Evolutionary conservation across 2,888 invertebrate genomes (phyloP).

Genomic region (Blomia tropicalis): DNA sequence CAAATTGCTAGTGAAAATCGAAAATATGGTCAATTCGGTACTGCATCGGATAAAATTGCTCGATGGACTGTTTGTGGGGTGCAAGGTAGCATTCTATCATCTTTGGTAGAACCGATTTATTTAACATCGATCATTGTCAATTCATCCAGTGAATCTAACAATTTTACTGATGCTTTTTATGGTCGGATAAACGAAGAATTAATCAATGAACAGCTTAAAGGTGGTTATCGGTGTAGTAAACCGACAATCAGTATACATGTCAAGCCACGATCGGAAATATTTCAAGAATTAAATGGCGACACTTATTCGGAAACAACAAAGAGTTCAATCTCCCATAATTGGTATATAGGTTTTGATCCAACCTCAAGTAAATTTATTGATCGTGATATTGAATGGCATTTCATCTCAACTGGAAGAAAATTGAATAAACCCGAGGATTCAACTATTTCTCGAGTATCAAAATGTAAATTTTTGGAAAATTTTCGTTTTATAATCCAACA

Average conservation of each 20-base stretch:
- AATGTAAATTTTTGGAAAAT: background rate
- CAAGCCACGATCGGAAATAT: background rate
- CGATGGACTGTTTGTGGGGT: conserved; percentile 87
- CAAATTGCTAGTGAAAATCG: conserved; percentile 69
- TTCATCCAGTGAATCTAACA: background rate
- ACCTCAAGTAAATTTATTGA: too few relatives aligned
- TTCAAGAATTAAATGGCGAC: background rate
- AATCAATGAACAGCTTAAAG: background rate
- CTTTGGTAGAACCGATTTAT: conserved; percentile 64
- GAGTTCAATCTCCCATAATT: background rate
- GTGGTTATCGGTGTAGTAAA: background rate
- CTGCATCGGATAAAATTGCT: conserved; percentile 90
- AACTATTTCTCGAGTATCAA: background rate
- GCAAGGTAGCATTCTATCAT: conserved; percentile 74
- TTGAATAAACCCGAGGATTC: too few relatives aligned
- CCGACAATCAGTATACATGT: background rate
- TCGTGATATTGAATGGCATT: too few relatives aligned
- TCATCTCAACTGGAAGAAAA: too few relatives aligned
- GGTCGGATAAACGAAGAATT: background rate
- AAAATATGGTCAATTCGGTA: too few relatives aligned
- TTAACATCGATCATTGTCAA: conserved; percentile 55
- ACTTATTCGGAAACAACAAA: background rate
- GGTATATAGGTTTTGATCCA: too few relatives aligned
- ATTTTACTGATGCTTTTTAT: background rate
- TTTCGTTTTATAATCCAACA: too few relatives aligned